Evolutionary conservation across 1,140 invertebrate genomes (phyloP), one percentile per base, ranked within the genome.

Genomic region (Trachymyrmex septentrionalis): DNA sequence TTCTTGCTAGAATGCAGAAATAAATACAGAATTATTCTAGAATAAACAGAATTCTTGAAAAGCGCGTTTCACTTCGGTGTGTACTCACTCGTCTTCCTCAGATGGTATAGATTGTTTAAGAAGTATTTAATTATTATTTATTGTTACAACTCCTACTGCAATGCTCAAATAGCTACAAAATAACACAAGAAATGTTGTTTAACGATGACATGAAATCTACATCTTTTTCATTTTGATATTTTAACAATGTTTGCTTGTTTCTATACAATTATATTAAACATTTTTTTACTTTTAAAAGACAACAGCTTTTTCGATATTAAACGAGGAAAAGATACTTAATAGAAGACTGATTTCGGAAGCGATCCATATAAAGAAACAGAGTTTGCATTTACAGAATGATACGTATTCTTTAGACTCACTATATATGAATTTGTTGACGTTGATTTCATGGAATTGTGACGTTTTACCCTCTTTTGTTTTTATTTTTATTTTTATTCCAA

Each of bases 61-160:
- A 44, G n/a, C n/a, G 34, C n/a, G 19, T 21, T 64, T 64, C 14
- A 64, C 9, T 14, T 67, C 5, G n/a, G 21, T 21, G n/a, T n/a
- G n/a, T n/a, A n/a, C n/a, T n/a, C n/a, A 67, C 38, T 67, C 10
- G 64, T 12, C 64, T 67, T 38, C 16, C 4, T 44, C 4, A 21
- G 5, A 44, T 21, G n/a, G 38, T 67, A 38, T 21, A 44, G 38
- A 67, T 67, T 67, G n/a, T 67, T 67, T 14, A 67, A 44, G n/a
- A 67, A 67, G n/a, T 67, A 67, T 67, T 44, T 67, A 21, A 38
- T 44, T 67, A 67, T 21, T 67, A 67, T 67, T 44, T 44, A 44
- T 67, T 21, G 16, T 67, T 67, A 14, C 4, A 67, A 44, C 34
- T 67, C 10, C 24, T 30, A 30, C 16, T 64, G 27, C 61, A 63